Evolutionary conservation across 2,888 invertebrate genomes (phyloP).

Genomic region (Rhagonycha fulva): DNA sequence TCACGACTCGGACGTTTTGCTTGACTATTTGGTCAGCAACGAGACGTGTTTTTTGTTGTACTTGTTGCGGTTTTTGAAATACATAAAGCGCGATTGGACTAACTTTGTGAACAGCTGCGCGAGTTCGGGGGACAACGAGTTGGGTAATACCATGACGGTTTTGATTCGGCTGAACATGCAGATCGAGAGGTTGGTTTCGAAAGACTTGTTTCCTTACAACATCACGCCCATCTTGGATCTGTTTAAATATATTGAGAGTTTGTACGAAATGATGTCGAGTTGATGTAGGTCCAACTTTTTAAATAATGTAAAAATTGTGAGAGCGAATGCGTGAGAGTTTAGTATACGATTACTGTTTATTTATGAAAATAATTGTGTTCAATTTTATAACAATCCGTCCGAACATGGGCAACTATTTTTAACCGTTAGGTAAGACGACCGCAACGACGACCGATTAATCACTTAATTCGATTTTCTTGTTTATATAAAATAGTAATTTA

Average conservation of each 20-base stretch:
- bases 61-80: conserved; percentile 81
- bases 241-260: conserved; percentile 80
- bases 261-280: conserved; percentile 74
- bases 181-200: conserved; percentile 81
- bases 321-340: neutral
- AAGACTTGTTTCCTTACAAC: conserved; percentile 86
- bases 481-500: neutral
- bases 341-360: neutral
- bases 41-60: conserved; percentile 90
- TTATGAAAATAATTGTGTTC: neutral
- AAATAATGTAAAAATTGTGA: neutral
- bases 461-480: neutral
- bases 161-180: conserved; percentile 78
- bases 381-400: neutral
- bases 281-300: neutral
- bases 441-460: neutral
- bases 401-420: neutral
- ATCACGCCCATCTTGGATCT: conserved; percentile 85
- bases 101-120: conserved; percentile 79
- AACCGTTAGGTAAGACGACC: neutral
- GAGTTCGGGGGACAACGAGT: conserved; percentile 58
- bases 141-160: conserved; percentile 85
- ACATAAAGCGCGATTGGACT: conserved; percentile 81
- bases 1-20: conserved; percentile 77
- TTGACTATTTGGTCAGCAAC: conserved; percentile 86